Evolutionary conservation across 1,140 invertebrate species (phyloP).

Genomic region (Cydia strobilella): DNA sequence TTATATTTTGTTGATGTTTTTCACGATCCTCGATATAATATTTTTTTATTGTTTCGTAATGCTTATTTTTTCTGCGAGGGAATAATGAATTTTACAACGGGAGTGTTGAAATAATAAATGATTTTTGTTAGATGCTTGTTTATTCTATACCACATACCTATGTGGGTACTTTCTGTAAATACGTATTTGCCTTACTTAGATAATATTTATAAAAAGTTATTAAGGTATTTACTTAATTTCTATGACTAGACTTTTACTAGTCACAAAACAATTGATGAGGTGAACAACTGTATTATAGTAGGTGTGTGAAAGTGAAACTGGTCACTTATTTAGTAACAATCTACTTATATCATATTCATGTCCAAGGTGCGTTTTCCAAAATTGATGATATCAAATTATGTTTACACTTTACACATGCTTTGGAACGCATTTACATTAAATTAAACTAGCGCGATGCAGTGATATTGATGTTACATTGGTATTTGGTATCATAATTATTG

Average conservation of each 20-base stretch:
- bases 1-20: conserved; percentile 68
- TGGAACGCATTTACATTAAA: background rate
- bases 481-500: background rate
- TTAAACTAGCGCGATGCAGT: background rate
- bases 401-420: background rate
- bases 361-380: background rate
- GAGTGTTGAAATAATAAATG: conserved; percentile 55
- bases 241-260: conserved; percentile 75
- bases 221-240: conserved; percentile 49
- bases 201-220: conserved; percentile 64
- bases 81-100: conserved; percentile 33
- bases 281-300: conserved; percentile 4
- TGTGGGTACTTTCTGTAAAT: conserved; percentile 69
- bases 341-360: conserved; percentile 8
- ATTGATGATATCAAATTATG: background rate
- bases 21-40: conserved; percentile 48
- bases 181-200: conserved; percentile 62
- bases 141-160: conserved; percentile 63
- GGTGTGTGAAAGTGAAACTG: conserved; percentile 23
- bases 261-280: conserved; percentile 54
- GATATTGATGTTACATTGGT: background rate
- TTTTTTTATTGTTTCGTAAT: conserved; percentile 55
- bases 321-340: conserved; percentile 24
- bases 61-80: conserved; percentile 54
- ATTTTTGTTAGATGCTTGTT: conserved; percentile 43